phyloP scores from a whole-genome alignment of 2,113 vertebrate genomes.

The Rhipidura dahli region DNA sequence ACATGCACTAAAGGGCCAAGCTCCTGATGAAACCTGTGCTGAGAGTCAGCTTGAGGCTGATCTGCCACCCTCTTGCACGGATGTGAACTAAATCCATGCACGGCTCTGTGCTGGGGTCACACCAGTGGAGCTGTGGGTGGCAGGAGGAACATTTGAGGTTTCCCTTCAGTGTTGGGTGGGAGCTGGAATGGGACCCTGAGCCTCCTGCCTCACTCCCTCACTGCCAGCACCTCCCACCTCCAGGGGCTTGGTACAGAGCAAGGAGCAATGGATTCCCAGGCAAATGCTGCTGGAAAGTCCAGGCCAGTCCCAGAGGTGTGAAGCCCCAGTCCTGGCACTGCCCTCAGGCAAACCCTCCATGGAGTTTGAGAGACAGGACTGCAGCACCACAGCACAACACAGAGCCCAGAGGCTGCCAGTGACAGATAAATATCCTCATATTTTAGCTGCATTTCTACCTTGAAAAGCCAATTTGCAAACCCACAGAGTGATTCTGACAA shows the following conservation, averaged over 20 bases:
- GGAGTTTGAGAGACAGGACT: accelerated
- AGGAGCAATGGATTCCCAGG: neutral
- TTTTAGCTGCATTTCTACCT: neutral
- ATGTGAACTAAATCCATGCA: neutral
- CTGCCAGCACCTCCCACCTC: neutral
- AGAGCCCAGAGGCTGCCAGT: neutral
- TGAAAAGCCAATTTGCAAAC: conserved; percentile 5
- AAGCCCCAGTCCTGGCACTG: neutral
- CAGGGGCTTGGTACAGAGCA: neutral
- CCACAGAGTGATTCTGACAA: neutral
- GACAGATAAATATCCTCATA: neutral
- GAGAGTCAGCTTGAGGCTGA: neutral
- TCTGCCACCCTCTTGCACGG: accelerated
- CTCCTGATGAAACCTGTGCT: neutral
- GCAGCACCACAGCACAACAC: neutral
- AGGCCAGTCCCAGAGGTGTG: neutral
- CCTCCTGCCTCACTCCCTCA: neutral
- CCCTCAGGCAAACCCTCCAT: accelerated
- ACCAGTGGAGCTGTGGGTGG: accelerated
- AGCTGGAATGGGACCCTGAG: neutral
- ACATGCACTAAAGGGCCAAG: neutral
- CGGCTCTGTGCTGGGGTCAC: accelerated
- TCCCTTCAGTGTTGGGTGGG: neutral
- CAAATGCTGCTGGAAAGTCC: accelerated
- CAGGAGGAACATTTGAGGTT: accelerated